These are phyloP conservation scores for Artemia sinica DNA, from an alignment of 2,888 invertebrate genomes.

Conservation along the genomic window DNA sequence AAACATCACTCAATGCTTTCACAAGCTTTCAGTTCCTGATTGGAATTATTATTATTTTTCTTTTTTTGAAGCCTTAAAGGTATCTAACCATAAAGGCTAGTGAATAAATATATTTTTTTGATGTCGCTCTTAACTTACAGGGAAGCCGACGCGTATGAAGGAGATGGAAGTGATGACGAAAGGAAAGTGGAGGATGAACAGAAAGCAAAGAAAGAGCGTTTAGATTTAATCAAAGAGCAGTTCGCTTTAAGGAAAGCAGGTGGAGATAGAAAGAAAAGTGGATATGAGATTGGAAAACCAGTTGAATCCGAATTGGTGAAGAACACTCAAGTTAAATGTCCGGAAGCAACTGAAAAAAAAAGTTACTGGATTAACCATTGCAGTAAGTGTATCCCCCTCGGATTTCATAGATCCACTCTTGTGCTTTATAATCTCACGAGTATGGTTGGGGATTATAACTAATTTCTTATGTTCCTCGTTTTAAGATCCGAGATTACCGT, in stretches of 20 bases:
- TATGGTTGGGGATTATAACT: no score
- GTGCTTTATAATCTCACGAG: no score
- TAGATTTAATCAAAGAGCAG: slow-evolving; percentile 46
- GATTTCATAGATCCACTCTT: no score
- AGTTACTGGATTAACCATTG: slow-evolving; percentile 53
- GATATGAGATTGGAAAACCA: slow-evolving; percentile 24
- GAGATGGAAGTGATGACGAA: slow-evolving; percentile 33
- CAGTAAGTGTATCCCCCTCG: slow-evolving; percentile 29
- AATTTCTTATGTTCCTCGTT: slow-evolving; percentile 18
- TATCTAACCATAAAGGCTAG: no score
- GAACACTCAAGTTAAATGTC: slow-evolving; percentile 49
- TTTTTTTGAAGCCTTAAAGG: not conserved
- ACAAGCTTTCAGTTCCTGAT: not conserved
- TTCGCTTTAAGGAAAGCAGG: slow-evolving; percentile 45
- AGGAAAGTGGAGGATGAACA: slow-evolving; percentile 33
- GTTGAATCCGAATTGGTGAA: slow-evolving; percentile 34
- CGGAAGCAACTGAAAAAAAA: slow-evolving; percentile 53
- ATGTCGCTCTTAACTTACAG: slow-evolving; percentile 25
- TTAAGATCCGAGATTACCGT: slow-evolving; percentile 1
- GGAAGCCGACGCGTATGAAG: slow-evolving; percentile 33
- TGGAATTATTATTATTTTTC: not conserved
- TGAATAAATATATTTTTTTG: no score
- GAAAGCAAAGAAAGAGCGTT: slow-evolving; percentile 45
- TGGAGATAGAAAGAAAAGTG: slow-evolving; percentile 21
- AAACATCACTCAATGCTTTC: not conserved